phyloP scores from a whole-genome alignment of 2,888 invertebrate genomes.

The Thera obeliscata region DNA sequence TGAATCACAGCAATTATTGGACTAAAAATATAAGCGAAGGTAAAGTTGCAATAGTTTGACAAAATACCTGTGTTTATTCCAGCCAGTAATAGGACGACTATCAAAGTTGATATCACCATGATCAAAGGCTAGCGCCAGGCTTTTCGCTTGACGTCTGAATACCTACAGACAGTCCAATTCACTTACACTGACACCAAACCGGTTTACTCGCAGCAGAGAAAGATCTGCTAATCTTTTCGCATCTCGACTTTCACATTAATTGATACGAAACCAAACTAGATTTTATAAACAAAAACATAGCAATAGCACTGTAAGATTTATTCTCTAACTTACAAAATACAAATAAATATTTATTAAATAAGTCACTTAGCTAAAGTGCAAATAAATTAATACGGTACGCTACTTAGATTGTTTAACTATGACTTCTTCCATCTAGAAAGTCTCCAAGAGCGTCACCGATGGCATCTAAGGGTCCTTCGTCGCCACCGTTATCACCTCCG shows the following conservation, averaged over 20 bases:
- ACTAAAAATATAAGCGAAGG: background rate
- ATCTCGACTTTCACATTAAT: slow-evolving; percentile 66
- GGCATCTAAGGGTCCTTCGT: slow-evolving; percentile 67
- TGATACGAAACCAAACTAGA: slow-evolving; percentile 13
- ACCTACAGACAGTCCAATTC: slow-evolving; percentile 64
- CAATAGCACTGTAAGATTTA: slow-evolving; percentile 5
- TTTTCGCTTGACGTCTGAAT: slow-evolving; percentile 63
- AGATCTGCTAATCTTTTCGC: slow-evolving; percentile 53
- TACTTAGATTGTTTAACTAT: slow-evolving; percentile 29
- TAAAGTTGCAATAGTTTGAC: background rate
- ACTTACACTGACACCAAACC: slow-evolving; percentile 64
- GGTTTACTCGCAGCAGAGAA: slow-evolving; percentile 66
- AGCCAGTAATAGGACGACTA: slow-evolving; percentile 38
- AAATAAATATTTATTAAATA: slow-evolving; percentile 18
- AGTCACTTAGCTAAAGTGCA: slow-evolving; percentile 1
- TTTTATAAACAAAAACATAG: background rate
- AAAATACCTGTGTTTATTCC: slow-evolving; percentile 31
- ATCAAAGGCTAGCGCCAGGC: slow-evolving; percentile 50
- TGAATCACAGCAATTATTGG: slow-evolving; percentile 16
- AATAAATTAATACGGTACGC: slow-evolving; percentile 32
- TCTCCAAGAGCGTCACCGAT: slow-evolving; percentile 75
- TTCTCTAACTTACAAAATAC: slow-evolving; percentile 1
- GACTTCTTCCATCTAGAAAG: slow-evolving; percentile 61
- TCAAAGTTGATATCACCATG: slow-evolving; percentile 43
- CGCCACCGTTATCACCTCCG: slow-evolving; percentile 46